A percentile compares a stretch with the other conserved stretches of the same genome.
These are phyloP conservation scores for Dryobotodes eremita DNA, from an alignment of 2,888 invertebrate genomes.

Conservation along the genomic window DNA sequence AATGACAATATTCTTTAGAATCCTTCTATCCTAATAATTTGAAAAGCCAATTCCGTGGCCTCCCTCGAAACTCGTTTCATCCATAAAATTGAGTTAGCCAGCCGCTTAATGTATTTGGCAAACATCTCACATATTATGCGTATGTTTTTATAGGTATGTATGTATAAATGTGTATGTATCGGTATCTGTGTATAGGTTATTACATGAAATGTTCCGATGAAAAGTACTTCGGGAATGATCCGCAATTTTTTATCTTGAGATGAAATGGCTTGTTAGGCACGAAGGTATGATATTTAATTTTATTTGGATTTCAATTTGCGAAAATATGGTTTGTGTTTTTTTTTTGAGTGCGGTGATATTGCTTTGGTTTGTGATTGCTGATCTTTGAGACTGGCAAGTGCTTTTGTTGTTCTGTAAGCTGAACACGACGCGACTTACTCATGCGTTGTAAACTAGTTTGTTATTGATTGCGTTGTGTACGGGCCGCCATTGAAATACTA, in stretches of 20 bases:
- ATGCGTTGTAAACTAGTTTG: background rate
- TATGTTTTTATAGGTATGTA: constrained; percentile 2
- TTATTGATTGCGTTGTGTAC: background rate
- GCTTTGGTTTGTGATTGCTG: background rate
- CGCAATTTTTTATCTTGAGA: constrained; percentile 58
- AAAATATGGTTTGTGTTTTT: constrained; percentile 17
- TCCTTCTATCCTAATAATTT: constrained; percentile 72
- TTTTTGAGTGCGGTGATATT: constrained; percentile 20
- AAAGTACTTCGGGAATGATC: constrained; percentile 55
- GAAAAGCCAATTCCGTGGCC: constrained; percentile 77
- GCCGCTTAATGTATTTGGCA: constrained; percentile 84
- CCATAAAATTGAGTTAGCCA: constrained; percentile 84
- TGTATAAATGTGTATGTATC: background rate
- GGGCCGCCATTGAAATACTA: background rate
- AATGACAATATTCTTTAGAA: constrained; percentile 65
- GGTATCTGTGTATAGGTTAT: constrained; percentile 10
- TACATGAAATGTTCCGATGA: constrained; percentile 45
- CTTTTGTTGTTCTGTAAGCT: background rate
- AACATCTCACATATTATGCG: constrained; percentile 72
- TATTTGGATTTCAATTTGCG: constrained; percentile 61
- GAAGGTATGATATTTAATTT: constrained; percentile 52
- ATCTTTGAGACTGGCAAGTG: background rate
- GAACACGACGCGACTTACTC: background rate
- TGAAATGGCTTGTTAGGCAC: constrained; percentile 53
- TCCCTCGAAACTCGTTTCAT: constrained; percentile 78